Evolutionary conservation across 2,797 vertebrate species (phyloP).

Genomic region (Leptodactylus fallax): DNA sequence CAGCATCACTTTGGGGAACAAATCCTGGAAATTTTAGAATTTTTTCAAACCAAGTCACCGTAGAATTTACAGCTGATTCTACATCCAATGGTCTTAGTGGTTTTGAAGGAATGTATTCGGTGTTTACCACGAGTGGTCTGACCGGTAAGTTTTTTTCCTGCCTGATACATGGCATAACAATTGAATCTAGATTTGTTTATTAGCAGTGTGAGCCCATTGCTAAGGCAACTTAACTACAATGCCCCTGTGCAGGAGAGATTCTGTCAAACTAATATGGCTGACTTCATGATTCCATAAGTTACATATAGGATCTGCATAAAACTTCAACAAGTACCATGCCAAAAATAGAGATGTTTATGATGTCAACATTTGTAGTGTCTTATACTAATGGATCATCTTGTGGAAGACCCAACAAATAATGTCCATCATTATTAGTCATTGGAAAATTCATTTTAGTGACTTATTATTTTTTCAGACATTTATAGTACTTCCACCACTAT

Average conservation of each 20-base stretch:
- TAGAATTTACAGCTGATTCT: constrained; percentile 78
- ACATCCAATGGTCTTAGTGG: constrained; percentile 73
- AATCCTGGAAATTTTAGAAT: constrained; percentile 79
- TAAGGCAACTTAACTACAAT: not conserved
- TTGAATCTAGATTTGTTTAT: not conserved
- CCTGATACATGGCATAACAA: not conserved
- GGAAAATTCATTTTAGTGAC: too few relatives aligned
- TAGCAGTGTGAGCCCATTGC: not conserved
- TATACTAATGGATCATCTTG: too few relatives aligned
- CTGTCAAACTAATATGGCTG: not conserved
- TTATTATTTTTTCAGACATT: too few relatives aligned
- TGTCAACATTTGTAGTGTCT: too few relatives aligned
- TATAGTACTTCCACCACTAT: too few relatives aligned
- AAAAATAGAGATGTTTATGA: too few relatives aligned
- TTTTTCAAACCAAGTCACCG: constrained; percentile 82
- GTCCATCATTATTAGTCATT: too few relatives aligned
- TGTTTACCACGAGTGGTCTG: constrained; percentile 74
- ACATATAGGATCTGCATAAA: too few relatives aligned
- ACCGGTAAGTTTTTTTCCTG: constrained; percentile 76
- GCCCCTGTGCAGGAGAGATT: not conserved
- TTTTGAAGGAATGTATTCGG: constrained; percentile 81
- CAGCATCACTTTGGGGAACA: constrained; percentile 82
- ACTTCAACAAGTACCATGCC: too few relatives aligned
- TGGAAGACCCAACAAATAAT: too few relatives aligned
- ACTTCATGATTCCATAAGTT: too few relatives aligned